Evolutionary conservation across 1,140 invertebrate species (phyloP), one percentile per base, ranked within the genome.

Genomic region (Brachionus plicatilis): DNA sequence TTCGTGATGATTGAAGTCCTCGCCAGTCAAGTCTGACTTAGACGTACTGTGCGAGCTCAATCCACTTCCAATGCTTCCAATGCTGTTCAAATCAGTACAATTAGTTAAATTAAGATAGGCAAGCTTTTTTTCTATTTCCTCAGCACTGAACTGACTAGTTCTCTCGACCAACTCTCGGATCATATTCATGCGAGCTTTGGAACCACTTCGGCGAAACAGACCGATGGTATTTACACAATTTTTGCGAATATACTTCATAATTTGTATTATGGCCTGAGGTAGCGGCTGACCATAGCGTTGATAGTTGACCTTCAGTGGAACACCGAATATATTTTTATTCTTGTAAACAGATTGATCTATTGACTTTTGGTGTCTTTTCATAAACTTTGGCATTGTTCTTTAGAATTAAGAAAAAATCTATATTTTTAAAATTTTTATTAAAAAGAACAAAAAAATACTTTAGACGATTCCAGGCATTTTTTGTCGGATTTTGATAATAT

Each of bases 311-410:
- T 93, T 90, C 1, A 97, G 90, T 0, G 95, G 95, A 2, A 97
- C 94, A 0, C 95, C 95, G 88, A 97, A 97, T 0, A 96, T 94
- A 33, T 93, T 94, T 88, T 95, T 95, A 88, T 96, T 95, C 33
- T 80, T 80, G 14, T 41, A 80, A 12, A 50, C 8, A 24, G 85
- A 87, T 47, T 76, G 72, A 50, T 76, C 72, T 29, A 76, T 76
- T 27, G 72, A 76, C 14, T 76, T 76, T 76, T 76, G 72, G n/a
- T 76, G 72, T 29, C 72, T 17, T 12, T 50, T 76, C 14, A 76
- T 76, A 50, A 76, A 76, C 29, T 76, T 76, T 11, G 72, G 72
- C 17, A 50, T 29, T 6, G 70, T 75, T 75, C 70, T 75, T 43
- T 6, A 75, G 47, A 11, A 11, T 6, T 45, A 68, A 68, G 37